Evolutionary conservation across 2,888 invertebrate species (phyloP), one percentile per base, ranked within the genome.

Genomic region (Hemistola chrysoprasaria): DNA sequence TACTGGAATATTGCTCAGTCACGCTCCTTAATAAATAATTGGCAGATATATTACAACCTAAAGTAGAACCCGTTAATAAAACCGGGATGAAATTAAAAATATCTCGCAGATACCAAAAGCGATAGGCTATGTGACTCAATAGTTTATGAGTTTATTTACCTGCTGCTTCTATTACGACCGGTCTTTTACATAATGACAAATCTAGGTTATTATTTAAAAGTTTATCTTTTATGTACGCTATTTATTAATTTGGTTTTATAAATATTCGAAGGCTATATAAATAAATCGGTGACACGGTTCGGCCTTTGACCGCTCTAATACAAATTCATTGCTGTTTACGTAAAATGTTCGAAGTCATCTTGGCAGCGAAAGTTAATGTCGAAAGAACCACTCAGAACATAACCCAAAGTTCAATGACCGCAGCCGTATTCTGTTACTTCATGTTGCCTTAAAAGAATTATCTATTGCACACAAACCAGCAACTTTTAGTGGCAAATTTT

Each of bases 11-110:
- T 52, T 63, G 62, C 62, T 35, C 32, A 51, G 65, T 65, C 64
- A 65, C 58, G 60, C 52, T 42, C 43, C 52, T 48, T 62, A 61
- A 61, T 65, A 65, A 59, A 62, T 62, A 65, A 65, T 65, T 53
- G 56, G 48, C 46, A 56, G 54, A 53, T 52, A 56, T 49, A 50
- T 50, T 32, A 37, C 22, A 33, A 37, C 32, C 10, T 22, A 33
- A 42, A 33, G 37, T 21, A 27, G 22, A 37, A 33, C 32, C 37
- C 37, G 37, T 42, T 42, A 32, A 37, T 33, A 32, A 33, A 32
- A 37, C 32, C 29, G 42, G 16, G 16, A 16, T 16, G 16, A 16
- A 16, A 16, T 2, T 16, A 16, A 16, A n/a, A n/a, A n/a, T n/a
- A n/a, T n/a, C n/a, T n/a, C n/a, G n/a, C 16, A 4, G 2, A 4